Evolutionary conservation across 2,797 vertebrate genomes (phyloP), one percentile per base, ranked within the genome.

Genomic region (Zalophus californianus): DNA sequence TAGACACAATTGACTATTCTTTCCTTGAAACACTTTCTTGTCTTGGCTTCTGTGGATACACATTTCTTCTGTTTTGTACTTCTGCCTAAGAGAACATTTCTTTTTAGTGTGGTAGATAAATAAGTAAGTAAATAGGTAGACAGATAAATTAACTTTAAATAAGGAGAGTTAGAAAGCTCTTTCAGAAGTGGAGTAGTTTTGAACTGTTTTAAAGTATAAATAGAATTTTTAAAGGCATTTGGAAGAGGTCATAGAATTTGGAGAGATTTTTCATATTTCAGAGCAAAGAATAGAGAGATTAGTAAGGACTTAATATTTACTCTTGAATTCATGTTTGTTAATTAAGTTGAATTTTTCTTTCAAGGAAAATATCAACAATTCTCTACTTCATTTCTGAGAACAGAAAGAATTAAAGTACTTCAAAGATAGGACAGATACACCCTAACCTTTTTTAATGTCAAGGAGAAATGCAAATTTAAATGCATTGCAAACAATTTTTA

Each of bases 371-470:
- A 91, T 58, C 21, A 91, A 73, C 14, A 86, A 82, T 70, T 86
- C 60, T 94, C 35, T 41, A 73, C 32, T 86, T 90, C 12, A 93
- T 94, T 96, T 79, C 32, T 90, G 41, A 91, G 88, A 93, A 73
- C 7, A 86, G 21, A 85, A 97, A 92, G 15, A 88, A 88, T n/a
- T 79, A 68, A 96, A 96, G 83, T 92, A 27, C 23, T 95, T 95
- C 75, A 83, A 93, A 86, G 32, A 32, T 54, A 66, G 15, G 44
- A 86, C 35, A 86, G 38, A 75, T 87, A 83, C 3, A 80, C 25
- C 1, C 87, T 92, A 94, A 86, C 48, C 14, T 94, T 90, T 82
- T 77, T 95, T 90, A 97, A 96, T 80, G 68, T 92, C 77, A 90
- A 95, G 50, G 44, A 87, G 44, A 90, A 96, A 90, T 87, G 50